Conservation (phyloP, 2,888 invertebrate genomes). For the Aquatica leii region DNA sequence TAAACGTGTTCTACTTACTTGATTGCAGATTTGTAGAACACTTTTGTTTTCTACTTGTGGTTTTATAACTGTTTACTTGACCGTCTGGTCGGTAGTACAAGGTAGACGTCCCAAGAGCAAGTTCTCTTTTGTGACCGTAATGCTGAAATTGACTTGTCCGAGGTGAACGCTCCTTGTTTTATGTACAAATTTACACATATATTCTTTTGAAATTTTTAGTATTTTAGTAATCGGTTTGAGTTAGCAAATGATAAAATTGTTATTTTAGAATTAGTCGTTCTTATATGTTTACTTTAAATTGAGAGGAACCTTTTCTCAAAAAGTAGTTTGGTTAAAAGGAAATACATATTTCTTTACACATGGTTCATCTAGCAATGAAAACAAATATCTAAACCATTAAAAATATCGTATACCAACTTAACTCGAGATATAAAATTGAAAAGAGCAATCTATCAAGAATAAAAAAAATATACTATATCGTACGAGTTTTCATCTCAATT, state of each 20-base stretch:
- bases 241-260: conserved; percentile 16
- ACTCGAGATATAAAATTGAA: conserved; percentile 29
- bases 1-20: too few relatives aligned
- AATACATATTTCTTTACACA: conserved; percentile 36
- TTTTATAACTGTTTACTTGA: not conserved
- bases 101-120: too few relatives aligned
- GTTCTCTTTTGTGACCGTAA: too few relatives aligned
- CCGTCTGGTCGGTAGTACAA: too few relatives aligned
- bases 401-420: conserved; percentile 25
- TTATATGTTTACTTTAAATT: conserved; percentile 23
- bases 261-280: conserved; percentile 3
- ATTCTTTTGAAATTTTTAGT: too few relatives aligned
- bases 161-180: too few relatives aligned
- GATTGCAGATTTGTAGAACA: conserved; percentile 37
- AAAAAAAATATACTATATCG: conserved; percentile 12
- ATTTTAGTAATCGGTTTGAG: too few relatives aligned
- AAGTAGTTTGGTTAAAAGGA: conserved; percentile 22
- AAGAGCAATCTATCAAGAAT: conserved; percentile 24
- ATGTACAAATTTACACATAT: too few relatives aligned
- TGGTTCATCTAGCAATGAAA: conserved; percentile 39
- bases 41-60: conserved; percentile 35
- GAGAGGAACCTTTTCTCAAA: conserved; percentile 21
- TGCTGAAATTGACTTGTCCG: too few relatives aligned
- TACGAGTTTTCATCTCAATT: conserved; percentile 7
- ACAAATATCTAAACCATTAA: conserved; percentile 37